Conservation (phyloP, 2,113 vertebrate species). For the Camelus bactrianus region DNA sequence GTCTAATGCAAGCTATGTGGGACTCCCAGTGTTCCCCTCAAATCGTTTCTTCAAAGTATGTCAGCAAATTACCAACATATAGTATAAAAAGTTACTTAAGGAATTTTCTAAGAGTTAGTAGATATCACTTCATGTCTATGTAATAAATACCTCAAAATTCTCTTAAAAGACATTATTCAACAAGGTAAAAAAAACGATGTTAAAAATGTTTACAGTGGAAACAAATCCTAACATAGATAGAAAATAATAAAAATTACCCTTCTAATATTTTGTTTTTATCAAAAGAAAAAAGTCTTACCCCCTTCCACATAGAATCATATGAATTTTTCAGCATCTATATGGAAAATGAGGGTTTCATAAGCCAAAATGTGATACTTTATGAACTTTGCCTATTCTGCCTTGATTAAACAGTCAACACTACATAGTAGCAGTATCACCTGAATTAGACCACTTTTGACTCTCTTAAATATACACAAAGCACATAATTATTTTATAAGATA, state of each 20-base stretch:
- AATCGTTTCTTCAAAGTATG: constrained; percentile 22
- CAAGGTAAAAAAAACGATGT: not conserved
- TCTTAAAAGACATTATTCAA: constrained; percentile 41
- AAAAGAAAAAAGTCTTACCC: not conserved
- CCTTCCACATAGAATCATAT: constrained; percentile 5
- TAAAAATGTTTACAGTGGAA: constrained; percentile 49
- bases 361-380: constrained; percentile 5
- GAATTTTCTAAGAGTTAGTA: constrained; percentile 8
- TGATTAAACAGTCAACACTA: constrained; percentile 1
- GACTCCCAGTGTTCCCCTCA: not conserved
- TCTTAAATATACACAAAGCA: not conserved
- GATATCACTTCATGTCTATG: not conserved
- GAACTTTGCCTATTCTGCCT: not conserved
- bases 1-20: not conserved
- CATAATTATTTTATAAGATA: not conserved
- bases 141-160: not conserved
- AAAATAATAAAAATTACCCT: not conserved
- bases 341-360: not conserved
- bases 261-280: constrained; percentile 32
- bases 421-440: not conserved
- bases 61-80: constrained; percentile 18
- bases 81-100: constrained; percentile 28
- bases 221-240: not conserved
- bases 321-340: constrained; percentile 5
- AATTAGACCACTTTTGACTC: not conserved